Evolutionary conservation across 1,140 invertebrate species (phyloP).

Genomic region (Drosophila simulans): DNA sequence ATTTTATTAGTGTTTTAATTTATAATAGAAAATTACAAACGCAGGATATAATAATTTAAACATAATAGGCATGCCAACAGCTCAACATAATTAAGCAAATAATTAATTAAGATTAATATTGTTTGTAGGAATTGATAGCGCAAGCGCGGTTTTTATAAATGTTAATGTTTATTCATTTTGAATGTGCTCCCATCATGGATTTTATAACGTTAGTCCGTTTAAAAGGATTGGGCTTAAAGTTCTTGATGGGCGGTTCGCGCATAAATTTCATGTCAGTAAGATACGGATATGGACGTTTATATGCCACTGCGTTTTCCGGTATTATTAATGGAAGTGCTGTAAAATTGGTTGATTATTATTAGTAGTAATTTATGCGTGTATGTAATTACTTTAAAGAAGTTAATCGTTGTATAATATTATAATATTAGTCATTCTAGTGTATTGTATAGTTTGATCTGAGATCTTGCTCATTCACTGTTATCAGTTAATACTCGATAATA

Average conservation of each 20-base stretch:
- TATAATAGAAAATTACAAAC: conserved; percentile 7
- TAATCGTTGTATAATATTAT: conserved; percentile 8
- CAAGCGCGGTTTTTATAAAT: conserved; percentile 13
- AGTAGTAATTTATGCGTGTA: conserved; percentile 56
- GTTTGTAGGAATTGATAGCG: conserved; percentile 21
- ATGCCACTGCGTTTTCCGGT: conserved; percentile 76
- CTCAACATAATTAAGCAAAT: conserved; percentile 20
- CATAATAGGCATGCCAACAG: conserved; percentile 9
- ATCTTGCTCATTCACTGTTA: conserved; percentile 26
- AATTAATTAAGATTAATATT: conserved; percentile 26
- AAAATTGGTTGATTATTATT: conserved; percentile 72
- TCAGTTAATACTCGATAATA: not conserved
- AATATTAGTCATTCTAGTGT: conserved; percentile 36
- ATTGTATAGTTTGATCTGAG: conserved; percentile 32
- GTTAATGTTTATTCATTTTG: conserved; percentile 24
- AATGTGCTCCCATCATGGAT: not conserved
- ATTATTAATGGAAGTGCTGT: conserved; percentile 82
- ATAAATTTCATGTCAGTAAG: conserved; percentile 77
- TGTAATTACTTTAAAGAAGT: conserved; percentile 47
- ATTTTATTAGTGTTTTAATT: conserved; percentile 6
- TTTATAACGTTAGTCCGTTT: conserved; percentile 40
- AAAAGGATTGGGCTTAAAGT: conserved; percentile 76
- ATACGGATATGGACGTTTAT: conserved; percentile 75
- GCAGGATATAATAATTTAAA: conserved; percentile 20
- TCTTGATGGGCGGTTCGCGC: conserved; percentile 77